Percentiles rank a stretch among this genome's conserved stretches.
Evolutionary conservation across 2,888 invertebrate species (phyloP).

Genomic region (Bombylius major): DNA sequence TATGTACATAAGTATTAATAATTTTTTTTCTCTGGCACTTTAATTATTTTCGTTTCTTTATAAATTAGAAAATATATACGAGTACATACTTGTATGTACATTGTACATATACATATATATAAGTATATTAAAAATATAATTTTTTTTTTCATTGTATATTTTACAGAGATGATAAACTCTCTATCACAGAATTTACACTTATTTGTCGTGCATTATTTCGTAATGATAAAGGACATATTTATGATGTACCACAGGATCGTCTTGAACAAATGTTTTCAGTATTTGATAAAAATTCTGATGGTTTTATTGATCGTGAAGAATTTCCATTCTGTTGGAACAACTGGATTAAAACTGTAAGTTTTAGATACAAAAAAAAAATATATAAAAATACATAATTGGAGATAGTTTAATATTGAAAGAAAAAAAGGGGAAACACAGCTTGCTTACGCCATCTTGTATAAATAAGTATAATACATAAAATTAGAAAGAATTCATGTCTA

Average conservation of each 20-base stretch:
- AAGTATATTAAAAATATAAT: neutral
- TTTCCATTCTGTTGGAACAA: constrained; percentile 80
- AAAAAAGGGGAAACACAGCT: neutral
- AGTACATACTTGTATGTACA: neutral
- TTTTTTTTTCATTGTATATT: constrained; percentile 1
- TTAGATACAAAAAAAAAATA: neutral
- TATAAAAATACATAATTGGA: neutral
- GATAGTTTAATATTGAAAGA: neutral
- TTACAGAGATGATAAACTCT: constrained; percentile 63
- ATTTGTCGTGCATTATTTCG: constrained; percentile 78
- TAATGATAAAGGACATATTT: constrained; percentile 74
- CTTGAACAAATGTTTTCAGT: constrained; percentile 65
- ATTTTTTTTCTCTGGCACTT: too few relatives aligned
- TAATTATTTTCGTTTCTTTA: neutral
- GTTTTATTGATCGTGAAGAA: constrained; percentile 66
- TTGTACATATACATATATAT: too few relatives aligned
- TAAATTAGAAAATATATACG: neutral
- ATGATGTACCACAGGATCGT: constrained; percentile 56
- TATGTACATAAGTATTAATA: neutral
- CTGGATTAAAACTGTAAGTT: constrained; percentile 75
- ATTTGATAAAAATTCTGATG: constrained; percentile 67
- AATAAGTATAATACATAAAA: too few relatives aligned
- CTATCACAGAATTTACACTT: constrained; percentile 61
- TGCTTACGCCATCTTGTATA: too few relatives aligned
- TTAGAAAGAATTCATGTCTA: too few relatives aligned